phyloP scores from a whole-genome alignment of 2,888 invertebrate genomes.

The Scaptomyza parva region DNA sequence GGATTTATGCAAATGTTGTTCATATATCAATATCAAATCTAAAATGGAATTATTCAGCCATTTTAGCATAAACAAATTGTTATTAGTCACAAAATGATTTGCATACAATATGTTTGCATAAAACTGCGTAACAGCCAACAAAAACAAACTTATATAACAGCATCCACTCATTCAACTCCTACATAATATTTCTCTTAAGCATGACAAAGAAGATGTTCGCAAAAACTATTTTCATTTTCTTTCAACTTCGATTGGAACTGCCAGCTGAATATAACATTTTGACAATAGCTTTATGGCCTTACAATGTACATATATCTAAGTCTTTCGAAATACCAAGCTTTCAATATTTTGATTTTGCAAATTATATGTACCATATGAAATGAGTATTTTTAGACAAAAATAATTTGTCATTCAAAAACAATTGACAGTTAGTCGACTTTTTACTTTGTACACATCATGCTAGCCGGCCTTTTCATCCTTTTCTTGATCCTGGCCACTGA shows the following conservation, averaged over 20 bases:
- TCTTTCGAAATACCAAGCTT: neutral
- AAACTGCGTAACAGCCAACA: constrained; percentile 29
- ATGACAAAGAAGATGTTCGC: neutral
- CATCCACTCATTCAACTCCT: neutral
- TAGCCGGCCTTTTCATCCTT: neutral
- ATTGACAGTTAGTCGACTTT: constrained; percentile 39
- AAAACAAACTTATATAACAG: constrained; percentile 31
- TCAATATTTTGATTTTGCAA: constrained; percentile 7
- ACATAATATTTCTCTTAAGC: neutral
- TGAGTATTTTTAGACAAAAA: constrained; percentile 5
- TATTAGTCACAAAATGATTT: constrained; percentile 22
- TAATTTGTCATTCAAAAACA: constrained; percentile 34
- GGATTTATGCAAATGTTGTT: neutral
- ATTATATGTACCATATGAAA: neutral
- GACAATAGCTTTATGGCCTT: constrained; percentile 14
- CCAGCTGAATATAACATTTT: constrained; percentile 46
- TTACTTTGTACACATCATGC: neutral
- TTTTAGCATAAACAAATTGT: constrained; percentile 24
- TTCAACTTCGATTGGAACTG: constrained; percentile 50
- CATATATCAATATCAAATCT: neutral
- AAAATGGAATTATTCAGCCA: constrained; percentile 4
- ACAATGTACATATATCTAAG: too few relatives aligned
- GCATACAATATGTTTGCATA: constrained; percentile 36
- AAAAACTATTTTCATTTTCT: constrained; percentile 48
- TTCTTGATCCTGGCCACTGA: constrained; percentile 2